Evolutionary conservation across 2,113 vertebrate genomes (phyloP).

Genomic region (Seriola rivoliana): DNA sequence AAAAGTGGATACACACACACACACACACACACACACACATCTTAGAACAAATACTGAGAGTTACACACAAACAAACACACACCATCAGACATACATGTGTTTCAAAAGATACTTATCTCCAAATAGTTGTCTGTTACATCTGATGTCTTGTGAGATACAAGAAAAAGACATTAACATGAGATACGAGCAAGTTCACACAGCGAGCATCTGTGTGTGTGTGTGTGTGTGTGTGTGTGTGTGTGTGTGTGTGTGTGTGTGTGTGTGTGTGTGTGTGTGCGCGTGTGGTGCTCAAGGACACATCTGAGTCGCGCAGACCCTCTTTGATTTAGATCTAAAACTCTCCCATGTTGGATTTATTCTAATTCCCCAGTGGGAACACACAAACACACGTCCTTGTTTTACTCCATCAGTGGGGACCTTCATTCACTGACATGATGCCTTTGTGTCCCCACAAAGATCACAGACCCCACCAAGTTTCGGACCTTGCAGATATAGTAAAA

Average conservation of each 20-base stretch:
- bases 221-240: not conserved
- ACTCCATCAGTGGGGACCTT: no score
- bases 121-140: conserved; percentile 40
- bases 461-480: no score
- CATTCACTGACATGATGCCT: no score
- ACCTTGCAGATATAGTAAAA: no score
- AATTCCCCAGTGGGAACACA: conserved; percentile 35
- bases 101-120: conserved; percentile 39
- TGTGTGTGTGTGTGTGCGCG: conserved; percentile 41
- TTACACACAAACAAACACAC: not conserved
- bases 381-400: no score
- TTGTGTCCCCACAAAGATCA: no score
- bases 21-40: not conserved
- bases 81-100: not conserved
- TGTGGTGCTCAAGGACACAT: conserved; percentile 54
- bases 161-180: conserved; percentile 54
- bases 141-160: conserved; percentile 47
- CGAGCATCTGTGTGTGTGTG: not conserved
- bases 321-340: conserved; percentile 63
- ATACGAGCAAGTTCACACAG: conserved; percentile 49
- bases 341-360: conserved; percentile 38
- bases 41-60: not conserved
- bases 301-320: conserved; percentile 43
- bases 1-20: not conserved
- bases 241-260: conserved; percentile 21